phyloP scores from a whole-genome alignment of 1,140 invertebrate species.

The Drosophila ficusphila region DNA sequence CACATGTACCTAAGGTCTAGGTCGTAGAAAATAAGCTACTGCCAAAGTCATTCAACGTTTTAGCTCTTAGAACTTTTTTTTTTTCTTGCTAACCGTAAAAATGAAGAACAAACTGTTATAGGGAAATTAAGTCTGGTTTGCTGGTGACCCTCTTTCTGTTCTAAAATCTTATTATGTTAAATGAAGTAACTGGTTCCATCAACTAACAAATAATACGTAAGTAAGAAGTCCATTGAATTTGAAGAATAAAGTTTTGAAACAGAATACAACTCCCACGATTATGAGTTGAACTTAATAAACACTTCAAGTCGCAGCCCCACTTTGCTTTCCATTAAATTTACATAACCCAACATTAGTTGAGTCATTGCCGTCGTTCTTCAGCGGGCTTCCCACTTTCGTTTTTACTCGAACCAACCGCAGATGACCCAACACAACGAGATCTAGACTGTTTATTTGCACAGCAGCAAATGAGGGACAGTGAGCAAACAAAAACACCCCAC shows the following conservation, averaged over 20 bases:
- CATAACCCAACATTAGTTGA: constrained; percentile 21
- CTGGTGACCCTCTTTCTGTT: too few relatives aligned
- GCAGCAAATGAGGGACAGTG: background rate
- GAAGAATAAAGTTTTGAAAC: too few relatives aligned
- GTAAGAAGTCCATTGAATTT: too few relatives aligned
- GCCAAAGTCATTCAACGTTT: background rate
- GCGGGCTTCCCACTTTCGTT: constrained; percentile 22
- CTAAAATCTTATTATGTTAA: too few relatives aligned
- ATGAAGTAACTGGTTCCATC: too few relatives aligned
- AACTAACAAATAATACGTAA: too few relatives aligned
- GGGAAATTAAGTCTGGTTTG: too few relatives aligned
- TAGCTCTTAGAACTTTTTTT: background rate
- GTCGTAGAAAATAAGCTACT: constrained; percentile 28
- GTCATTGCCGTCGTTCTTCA: constrained; percentile 11
- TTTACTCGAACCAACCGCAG: constrained; percentile 7
- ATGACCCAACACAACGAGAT: constrained; percentile 11
- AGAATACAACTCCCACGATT: background rate
- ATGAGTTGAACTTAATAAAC: background rate
- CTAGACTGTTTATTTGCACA: constrained; percentile 39
- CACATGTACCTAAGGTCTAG: constrained; percentile 60
- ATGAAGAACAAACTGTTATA: background rate
- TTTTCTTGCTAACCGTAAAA: constrained; percentile 1
- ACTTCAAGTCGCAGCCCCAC: too few relatives aligned
- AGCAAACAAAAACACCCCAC: constrained; percentile 32
- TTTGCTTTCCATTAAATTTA: constrained; percentile 15